phyloP scores from a whole-genome alignment of 2,113 vertebrate species.

The Scytalopus superciliaris region DNA sequence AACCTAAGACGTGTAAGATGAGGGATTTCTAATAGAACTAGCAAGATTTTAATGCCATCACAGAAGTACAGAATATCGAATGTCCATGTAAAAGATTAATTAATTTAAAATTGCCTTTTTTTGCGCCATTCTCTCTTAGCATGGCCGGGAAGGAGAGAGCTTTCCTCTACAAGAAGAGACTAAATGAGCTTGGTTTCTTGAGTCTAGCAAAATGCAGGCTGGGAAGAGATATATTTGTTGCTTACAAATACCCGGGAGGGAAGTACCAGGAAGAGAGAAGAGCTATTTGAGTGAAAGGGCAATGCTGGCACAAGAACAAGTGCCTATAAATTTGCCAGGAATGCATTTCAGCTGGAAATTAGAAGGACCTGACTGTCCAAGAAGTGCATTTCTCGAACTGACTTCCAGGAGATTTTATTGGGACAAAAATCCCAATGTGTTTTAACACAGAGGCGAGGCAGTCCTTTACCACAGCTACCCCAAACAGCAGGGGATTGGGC shows the following conservation, averaged over 20 bases:
- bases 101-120: slow-evolving; percentile 26
- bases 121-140: background rate
- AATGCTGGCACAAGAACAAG: slow-evolving; percentile 23
- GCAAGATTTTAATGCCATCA: slow-evolving; percentile 10
- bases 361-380: background rate
- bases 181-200: slow-evolving; percentile 33
- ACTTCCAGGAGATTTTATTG: background rate
- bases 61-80: slow-evolving; percentile 18
- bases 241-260: slow-evolving; percentile 28
- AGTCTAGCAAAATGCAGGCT: slow-evolving; percentile 20
- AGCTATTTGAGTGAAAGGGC: slow-evolving; percentile 44
- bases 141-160: background rate
- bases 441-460: background rate
- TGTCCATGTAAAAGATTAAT: slow-evolving; percentile 30
- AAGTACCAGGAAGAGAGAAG: slow-evolving; percentile 37
- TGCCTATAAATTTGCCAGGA: slow-evolving; percentile 31
- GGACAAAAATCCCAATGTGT: background rate
- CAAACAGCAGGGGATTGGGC: background rate
- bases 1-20: slow-evolving; percentile 17
- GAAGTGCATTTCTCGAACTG: background rate
- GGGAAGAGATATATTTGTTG: slow-evolving; percentile 28
- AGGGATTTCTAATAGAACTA: slow-evolving; percentile 43
- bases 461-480: background rate
- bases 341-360: slow-evolving; percentile 27
- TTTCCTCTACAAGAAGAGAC: slow-evolving; percentile 29